Evolutionary conservation across 2,113 vertebrate genomes (phyloP).

Genomic region (Paradisaea rubra): DNA sequence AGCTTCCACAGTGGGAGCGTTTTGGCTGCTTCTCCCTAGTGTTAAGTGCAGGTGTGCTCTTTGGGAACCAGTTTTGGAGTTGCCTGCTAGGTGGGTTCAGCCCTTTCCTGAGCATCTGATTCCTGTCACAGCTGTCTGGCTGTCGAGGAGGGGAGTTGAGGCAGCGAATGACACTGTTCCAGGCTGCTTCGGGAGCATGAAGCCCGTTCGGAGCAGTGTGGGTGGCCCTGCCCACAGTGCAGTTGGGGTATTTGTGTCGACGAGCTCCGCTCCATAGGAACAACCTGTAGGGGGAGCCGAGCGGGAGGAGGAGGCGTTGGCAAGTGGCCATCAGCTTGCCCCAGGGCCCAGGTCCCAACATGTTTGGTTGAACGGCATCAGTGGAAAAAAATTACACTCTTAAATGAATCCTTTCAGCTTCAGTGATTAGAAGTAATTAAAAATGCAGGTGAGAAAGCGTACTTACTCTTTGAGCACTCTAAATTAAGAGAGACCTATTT

Average conservation of each 20-base stretch:
- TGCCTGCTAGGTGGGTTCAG: not conserved
- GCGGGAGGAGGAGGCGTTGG: not conserved
- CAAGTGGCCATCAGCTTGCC: not conserved
- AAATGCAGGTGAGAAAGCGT: not conserved
- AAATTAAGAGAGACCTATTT: conserved; percentile 55
- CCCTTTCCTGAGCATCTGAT: not conserved
- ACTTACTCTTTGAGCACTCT: conserved; percentile 2
- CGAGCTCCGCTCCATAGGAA: not conserved
- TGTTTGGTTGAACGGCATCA: not conserved
- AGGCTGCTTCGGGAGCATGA: not conserved
- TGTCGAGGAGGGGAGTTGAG: not conserved
- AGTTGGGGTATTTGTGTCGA: not conserved
- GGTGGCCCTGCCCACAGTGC: not conserved
- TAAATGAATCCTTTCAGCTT: conserved; percentile 16
- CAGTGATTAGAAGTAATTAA: conserved; percentile 49
- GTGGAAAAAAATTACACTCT: conserved; percentile 34
- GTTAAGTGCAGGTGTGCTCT: not conserved
- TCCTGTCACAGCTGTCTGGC: not conserved
- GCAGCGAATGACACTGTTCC: not conserved
- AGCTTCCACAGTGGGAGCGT: not conserved
- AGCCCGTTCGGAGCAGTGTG: not conserved
- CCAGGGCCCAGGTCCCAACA: not conserved
- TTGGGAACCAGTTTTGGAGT: not conserved
- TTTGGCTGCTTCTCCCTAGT: not conserved
- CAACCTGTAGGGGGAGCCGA: not conserved